Percentiles rank a stretch among this genome's conserved stretches.
These are phyloP conservation scores for Trogon melanurus DNA, from an alignment of 2,113 vertebrate genomes.

Conservation along the genomic window DNA sequence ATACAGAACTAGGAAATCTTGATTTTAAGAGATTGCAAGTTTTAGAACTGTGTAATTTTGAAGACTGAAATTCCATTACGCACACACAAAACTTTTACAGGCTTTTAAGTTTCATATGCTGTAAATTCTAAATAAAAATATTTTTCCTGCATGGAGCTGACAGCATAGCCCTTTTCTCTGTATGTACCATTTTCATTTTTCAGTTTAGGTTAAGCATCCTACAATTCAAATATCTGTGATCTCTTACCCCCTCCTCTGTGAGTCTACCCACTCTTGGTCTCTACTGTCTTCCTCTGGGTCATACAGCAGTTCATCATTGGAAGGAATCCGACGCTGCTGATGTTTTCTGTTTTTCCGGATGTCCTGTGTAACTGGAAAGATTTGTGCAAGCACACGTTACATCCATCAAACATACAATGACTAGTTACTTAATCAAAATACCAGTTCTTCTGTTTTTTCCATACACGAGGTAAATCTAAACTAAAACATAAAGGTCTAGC, in stretches of 20 bases:
- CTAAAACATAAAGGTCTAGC: background rate
- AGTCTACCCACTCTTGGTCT: constrained; percentile 96
- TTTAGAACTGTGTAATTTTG: background rate
- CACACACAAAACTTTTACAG: background rate
- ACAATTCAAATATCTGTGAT: background rate
- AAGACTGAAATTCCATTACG: background rate
- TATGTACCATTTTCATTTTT: background rate
- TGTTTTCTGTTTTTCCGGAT: constrained; percentile 72
- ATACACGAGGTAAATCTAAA: background rate
- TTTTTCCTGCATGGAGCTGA: background rate
- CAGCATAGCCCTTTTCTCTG: background rate
- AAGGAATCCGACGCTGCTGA: constrained; percentile 78
- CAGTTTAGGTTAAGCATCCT: background rate
- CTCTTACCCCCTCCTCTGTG: constrained; percentile 83
- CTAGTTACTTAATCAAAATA: background rate
- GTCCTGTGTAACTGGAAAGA: constrained; percentile 68
- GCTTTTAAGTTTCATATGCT: background rate
- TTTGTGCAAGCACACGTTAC: background rate
- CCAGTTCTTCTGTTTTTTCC: background rate
- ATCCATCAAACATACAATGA: background rate
- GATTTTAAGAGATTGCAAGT: background rate
- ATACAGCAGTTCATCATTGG: constrained; percentile 93
- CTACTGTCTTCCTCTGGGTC: constrained; percentile 92
- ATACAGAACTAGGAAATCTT: background rate
- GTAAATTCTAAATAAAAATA: background rate